phyloP scores from a whole-genome alignment of 1,140 invertebrate genomes.

The Ditylenchus dipsaci region DNA sequence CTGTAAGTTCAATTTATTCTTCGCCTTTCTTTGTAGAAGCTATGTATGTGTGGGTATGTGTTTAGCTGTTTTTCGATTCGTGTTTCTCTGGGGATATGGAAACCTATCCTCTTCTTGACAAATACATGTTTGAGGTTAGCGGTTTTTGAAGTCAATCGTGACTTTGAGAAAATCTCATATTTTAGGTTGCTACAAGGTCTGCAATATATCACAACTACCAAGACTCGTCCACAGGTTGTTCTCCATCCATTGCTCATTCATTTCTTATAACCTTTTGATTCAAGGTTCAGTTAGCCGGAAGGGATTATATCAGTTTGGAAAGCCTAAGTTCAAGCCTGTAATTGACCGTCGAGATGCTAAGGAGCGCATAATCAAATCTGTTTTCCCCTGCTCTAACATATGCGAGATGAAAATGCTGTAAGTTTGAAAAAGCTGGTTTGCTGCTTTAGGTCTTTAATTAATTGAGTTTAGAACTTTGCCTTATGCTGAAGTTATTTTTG shows the following conservation, averaged over 20 bases:
- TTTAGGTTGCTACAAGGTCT: conserved; percentile 22
- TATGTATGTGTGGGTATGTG: too few species aligned
- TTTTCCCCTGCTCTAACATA: too few species aligned
- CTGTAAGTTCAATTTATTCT: neutral
- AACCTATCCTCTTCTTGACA: conserved; percentile 15
- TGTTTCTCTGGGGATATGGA: neutral
- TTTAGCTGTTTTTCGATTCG: neutral
- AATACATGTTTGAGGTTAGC: conserved; percentile 29
- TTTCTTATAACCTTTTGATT: neutral
- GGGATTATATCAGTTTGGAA: neutral
- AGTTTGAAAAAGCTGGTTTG: neutral
- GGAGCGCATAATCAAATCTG: neutral
- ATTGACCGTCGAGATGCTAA: neutral
- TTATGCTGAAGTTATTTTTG: neutral
- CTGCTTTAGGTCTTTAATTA: neutral
- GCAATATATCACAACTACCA: conserved; percentile 29
- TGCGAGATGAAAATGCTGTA: too few species aligned
- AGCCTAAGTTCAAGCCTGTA: conserved; percentile 2
- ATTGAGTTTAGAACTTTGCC: neutral
- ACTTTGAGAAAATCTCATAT: conserved; percentile 2
- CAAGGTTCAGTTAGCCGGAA: neutral
- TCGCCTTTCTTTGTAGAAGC: too few species aligned
- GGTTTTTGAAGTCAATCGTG: neutral
- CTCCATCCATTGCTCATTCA: neutral
- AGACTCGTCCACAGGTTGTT: neutral